These are phyloP conservation scores for Nibea albiflora DNA, from an alignment of 2,113 vertebrate genomes.

Conservation along the genomic window DNA sequence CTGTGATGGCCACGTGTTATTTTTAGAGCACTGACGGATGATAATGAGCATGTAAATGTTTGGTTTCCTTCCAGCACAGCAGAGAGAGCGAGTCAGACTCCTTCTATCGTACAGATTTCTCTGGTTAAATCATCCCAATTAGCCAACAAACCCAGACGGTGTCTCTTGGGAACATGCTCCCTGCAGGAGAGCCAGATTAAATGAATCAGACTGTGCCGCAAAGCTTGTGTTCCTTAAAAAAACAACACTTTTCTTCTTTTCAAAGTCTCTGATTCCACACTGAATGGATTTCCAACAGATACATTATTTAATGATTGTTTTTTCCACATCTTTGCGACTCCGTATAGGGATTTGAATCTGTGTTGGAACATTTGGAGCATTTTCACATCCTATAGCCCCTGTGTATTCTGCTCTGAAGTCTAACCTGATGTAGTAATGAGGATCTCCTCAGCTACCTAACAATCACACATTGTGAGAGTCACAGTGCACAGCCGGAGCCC, in stretches of 20 bases:
- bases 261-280: conserved; percentile 63
- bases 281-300: conserved; percentile 63
- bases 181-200: conserved; percentile 73
- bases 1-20: conserved; percentile 56
- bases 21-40: conserved; percentile 57
- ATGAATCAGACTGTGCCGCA: conserved; percentile 72
- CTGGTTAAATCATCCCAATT: conserved; percentile 79
- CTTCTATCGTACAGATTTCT: conserved; percentile 41
- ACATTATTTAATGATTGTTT: conserved; percentile 59
- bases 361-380: conserved; percentile 47
- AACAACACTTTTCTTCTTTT: conserved; percentile 53
- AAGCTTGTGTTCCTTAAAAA: conserved; percentile 58
- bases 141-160: conserved; percentile 75
- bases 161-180: conserved; percentile 72
- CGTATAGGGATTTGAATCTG: conserved; percentile 53
- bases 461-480: conserved; percentile 41
- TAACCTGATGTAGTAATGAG: conserved; percentile 50
- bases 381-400: conserved; percentile 19
- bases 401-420: conserved; percentile 42
- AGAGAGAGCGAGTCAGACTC: conserved; percentile 36
- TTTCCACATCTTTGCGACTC: conserved; percentile 45
- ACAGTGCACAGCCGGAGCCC: conserved; percentile 14
- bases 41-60: conserved; percentile 78
- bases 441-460: conserved; percentile 28
- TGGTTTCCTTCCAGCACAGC: conserved; percentile 66